phyloP scores from a whole-genome alignment of 2,797 vertebrate species.

The Catharus ustulatus region DNA sequence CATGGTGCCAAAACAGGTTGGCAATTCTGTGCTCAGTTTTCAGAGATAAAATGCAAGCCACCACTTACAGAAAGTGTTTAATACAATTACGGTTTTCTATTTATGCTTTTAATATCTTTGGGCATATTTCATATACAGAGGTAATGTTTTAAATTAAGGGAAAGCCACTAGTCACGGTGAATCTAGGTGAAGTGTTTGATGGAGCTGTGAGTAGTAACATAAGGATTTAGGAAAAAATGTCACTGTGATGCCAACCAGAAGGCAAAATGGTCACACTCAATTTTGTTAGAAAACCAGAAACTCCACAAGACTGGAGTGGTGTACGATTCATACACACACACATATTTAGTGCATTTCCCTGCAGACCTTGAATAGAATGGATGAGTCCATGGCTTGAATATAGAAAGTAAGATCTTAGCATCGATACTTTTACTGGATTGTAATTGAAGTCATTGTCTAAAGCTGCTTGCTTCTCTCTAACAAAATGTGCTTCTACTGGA shows the following conservation, averaged over 20 bases:
- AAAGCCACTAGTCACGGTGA: not conserved
- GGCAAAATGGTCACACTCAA: not conserved
- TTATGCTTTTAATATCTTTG: not conserved
- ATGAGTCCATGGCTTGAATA: not conserved
- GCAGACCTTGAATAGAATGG: not conserved
- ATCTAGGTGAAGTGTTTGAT: not conserved
- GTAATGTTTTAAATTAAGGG: constrained; percentile 3
- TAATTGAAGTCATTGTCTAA: not conserved
- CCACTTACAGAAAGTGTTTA: not conserved
- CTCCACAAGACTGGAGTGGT: not conserved
- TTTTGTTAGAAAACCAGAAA: not conserved
- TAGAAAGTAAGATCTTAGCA: not conserved
- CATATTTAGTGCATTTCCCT: not conserved
- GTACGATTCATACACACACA: too few relatives aligned
- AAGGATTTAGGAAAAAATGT: not conserved
- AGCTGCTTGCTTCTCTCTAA: not conserved
- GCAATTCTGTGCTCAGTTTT: not conserved
- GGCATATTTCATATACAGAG: not conserved
- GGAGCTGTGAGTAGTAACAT: not conserved
- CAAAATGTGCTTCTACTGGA: not conserved
- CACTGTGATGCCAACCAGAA: not conserved
- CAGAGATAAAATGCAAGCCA: not conserved
- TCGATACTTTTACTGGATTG: not conserved
- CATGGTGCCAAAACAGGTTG: not conserved
- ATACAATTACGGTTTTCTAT: not conserved